Base-by-base conservation (phyloP, 2,888 invertebrate genomes). In the Meganola albula region DNA sequence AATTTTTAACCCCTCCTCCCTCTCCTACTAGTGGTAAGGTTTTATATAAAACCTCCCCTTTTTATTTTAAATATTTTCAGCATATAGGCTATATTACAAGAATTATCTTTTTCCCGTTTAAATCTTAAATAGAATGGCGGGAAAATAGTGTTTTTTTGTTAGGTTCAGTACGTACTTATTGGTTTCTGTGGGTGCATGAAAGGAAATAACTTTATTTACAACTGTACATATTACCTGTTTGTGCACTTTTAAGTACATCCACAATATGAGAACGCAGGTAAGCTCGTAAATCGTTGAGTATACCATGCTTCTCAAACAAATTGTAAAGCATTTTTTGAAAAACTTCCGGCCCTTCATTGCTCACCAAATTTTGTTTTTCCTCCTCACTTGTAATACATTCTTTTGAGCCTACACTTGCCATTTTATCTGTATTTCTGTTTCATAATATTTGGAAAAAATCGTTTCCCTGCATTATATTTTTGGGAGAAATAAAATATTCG, bases 261-360 rank as follows among this genome's bases (percentile, higher is more conserved):
- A 90, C 80, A 70, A 90, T 89, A 55, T 90, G 88, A 26, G 84
- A 77, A 24, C 90, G 82, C 56, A 90, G 72, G 57, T 90, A 88
- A 2, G 89, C 84, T 38, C 89, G 73, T 29, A 90, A 63, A 44
- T 90, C 88, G 18, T 86, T 80, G 18, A 90, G 59, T 30, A 90
- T 67, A 9, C 90, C 90, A 63, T 88, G 88, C 60, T 88, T 87
- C 60, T 90, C 88, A 58, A 90, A 89, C 71, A 90, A 85, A 38
- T 83, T 75, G 34, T 77, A 87, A 26, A 90, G 74, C 60, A 80
- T 83, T 50, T 75, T 79, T 67, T 89, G 88, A 68, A 90, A 90
- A 57, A 88, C 87, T 53, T 88, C 80, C 2, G 78, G 49, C 1
- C 79, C 72, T 31, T 67, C 65, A 2, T 49, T 40, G 24, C 46